A percentile compares a stretch with the other conserved stretches of the same genome.
These are phyloP conservation scores for Calephelis virginiensis DNA, from an alignment of 1,140 invertebrate genomes.

Conservation along the genomic window DNA sequence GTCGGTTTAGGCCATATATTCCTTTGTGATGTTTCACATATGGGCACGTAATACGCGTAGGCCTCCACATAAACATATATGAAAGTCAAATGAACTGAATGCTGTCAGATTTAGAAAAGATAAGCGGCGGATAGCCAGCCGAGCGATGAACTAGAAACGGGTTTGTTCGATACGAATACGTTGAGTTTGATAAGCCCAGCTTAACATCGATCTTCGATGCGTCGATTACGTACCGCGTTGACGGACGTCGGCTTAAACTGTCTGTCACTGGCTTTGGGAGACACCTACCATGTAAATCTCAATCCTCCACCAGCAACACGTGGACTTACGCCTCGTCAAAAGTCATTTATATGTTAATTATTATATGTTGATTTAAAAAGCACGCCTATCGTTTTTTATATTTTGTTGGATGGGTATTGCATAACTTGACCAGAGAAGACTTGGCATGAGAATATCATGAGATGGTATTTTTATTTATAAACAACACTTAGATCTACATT, in stretches of 20 bases:
- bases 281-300: conserved; percentile 73
- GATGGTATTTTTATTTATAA: no score
- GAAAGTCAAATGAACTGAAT: conserved; percentile 59
- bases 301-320: conserved; percentile 67
- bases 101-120: conserved; percentile 65
- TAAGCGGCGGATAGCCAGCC: conserved; percentile 55
- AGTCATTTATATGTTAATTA: conserved; percentile 77
- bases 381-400: conserved; percentile 23
- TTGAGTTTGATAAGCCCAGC: conserved; percentile 70
- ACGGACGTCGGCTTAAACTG: conserved; percentile 76
- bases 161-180: conserved; percentile 56
- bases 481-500: no score
- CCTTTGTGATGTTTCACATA: conserved; percentile 19
- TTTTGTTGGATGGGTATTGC: not conserved
- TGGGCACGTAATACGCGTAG: conserved; percentile 24
- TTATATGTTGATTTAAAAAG: conserved; percentile 65
- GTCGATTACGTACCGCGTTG: conserved; percentile 71
- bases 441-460: not conserved
- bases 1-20: conserved; percentile 7
- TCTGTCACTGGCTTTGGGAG: conserved; percentile 62
- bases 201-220: conserved; percentile 74
- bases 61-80: conserved; percentile 30
- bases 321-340: conserved; percentile 68
- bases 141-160: conserved; percentile 59
- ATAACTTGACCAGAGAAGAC: not conserved